Percentiles rank a stretch among this genome's conserved stretches.
phyloP scores from a whole-genome alignment of 1,140 invertebrate genomes.

The Aphaenogaster rudis region DNA sequence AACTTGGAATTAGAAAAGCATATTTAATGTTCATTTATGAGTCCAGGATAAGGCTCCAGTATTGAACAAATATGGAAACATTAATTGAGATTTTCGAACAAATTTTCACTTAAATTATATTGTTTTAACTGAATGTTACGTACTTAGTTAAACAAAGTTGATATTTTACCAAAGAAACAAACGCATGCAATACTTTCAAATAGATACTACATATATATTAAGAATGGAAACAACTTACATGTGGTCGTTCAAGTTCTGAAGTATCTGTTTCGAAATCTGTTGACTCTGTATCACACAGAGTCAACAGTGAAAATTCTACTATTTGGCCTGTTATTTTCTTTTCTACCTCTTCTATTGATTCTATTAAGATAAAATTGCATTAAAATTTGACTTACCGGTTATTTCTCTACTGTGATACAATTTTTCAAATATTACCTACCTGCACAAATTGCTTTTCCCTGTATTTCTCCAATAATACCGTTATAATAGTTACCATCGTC shows the following conservation, averaged over 20 bases:
- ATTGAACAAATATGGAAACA: no score
- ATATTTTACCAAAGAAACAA: neutral
- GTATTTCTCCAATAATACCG: neutral
- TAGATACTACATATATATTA: neutral
- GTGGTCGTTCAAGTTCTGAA: neutral
- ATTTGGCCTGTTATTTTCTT: neutral
- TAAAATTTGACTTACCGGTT: neutral
- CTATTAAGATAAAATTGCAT: neutral
- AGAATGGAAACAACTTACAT: neutral
- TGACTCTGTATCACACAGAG: neutral
- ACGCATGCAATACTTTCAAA: neutral
- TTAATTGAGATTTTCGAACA: no score
- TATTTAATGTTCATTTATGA: no score
- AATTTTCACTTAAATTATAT: no score
- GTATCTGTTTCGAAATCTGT: neutral
- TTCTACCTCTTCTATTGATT: neutral
- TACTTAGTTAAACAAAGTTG: no score
- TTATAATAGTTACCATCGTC: neutral
- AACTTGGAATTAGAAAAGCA: no score
- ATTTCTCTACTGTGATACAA: neutral
- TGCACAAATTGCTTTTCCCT: neutral
- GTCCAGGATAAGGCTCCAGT: no score
- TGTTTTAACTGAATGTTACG: no score
- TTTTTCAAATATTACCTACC: neutral
- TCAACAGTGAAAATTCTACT: conserved; percentile 5